phyloP scores from a whole-genome alignment of 2,113 vertebrate species.

The Pseudonaja textilis region DNA sequence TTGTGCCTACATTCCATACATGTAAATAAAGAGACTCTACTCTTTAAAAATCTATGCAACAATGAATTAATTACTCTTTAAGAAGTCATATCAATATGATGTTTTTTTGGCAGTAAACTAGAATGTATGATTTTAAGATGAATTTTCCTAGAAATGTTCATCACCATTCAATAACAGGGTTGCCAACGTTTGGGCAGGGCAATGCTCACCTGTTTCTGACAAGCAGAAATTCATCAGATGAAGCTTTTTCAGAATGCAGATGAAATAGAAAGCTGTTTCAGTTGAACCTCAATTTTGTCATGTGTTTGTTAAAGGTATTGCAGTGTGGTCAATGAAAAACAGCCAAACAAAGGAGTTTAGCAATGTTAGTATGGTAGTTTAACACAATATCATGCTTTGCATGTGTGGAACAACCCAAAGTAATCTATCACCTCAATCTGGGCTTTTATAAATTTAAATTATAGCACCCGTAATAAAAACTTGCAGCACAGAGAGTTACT shows the following conservation, averaged over 20 bases:
- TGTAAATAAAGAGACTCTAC: background rate
- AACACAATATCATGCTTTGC: background rate
- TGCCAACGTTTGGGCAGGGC: background rate
- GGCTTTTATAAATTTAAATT: background rate
- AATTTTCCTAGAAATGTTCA: background rate
- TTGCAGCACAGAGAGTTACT: background rate
- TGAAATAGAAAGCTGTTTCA: background rate
- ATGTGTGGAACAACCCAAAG: background rate
- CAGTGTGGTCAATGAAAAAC: background rate
- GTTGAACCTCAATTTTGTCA: background rate
- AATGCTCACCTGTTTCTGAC: background rate
- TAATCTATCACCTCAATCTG: background rate
- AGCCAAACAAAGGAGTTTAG: background rate
- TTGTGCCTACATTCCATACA: too few relatives aligned
- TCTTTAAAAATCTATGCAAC: background rate
- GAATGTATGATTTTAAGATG: background rate
- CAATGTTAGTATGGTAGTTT: background rate
- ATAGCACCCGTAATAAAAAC: background rate
- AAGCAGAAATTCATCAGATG: background rate
- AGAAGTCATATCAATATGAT: background rate
- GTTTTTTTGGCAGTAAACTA: background rate
- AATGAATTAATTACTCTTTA: background rate
- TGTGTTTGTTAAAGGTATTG: background rate
- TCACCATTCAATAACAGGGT: background rate
- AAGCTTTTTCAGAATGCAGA: background rate